phyloP scores from a whole-genome alignment of 2,113 vertebrate species.

The Damaliscus lunatus region DNA sequence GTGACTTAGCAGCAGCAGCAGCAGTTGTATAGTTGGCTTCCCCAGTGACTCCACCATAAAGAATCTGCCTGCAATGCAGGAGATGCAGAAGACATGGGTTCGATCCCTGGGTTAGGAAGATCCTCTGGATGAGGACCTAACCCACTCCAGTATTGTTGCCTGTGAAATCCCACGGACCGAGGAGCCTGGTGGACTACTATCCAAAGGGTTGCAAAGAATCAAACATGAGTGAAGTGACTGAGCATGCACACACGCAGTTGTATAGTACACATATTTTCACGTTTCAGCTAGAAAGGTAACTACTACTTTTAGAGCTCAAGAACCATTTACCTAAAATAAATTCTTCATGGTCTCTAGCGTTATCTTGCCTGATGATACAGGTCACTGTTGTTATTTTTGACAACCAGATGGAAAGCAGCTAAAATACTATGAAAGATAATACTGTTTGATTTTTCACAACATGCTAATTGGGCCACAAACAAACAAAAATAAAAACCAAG shows the following conservation, averaged over 20 bases:
- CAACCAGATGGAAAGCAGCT: background rate
- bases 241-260: background rate
- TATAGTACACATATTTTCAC: background rate
- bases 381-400: background rate
- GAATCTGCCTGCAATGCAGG: too few species aligned
- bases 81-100: too few species aligned
- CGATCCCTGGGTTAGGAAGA: too few species aligned
- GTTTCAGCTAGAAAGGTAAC: background rate
- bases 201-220: too few species aligned
- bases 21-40: too few species aligned
- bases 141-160: too few species aligned
- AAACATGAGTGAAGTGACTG: too few species aligned
- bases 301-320: background rate
- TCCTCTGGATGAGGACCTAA: too few species aligned
- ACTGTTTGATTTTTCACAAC: background rate
- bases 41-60: too few species aligned
- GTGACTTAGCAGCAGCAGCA: too few species aligned
- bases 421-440: background rate
- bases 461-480: background rate
- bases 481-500: slow-evolving; percentile 8
- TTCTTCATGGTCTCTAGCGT: background rate
- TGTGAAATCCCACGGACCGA: too few species aligned
- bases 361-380: background rate
- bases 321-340: background rate
- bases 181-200: too few species aligned